Evolutionary conservation across 2,797 vertebrate genomes (phyloP).

Genomic region (Rhincodon typus): DNA sequence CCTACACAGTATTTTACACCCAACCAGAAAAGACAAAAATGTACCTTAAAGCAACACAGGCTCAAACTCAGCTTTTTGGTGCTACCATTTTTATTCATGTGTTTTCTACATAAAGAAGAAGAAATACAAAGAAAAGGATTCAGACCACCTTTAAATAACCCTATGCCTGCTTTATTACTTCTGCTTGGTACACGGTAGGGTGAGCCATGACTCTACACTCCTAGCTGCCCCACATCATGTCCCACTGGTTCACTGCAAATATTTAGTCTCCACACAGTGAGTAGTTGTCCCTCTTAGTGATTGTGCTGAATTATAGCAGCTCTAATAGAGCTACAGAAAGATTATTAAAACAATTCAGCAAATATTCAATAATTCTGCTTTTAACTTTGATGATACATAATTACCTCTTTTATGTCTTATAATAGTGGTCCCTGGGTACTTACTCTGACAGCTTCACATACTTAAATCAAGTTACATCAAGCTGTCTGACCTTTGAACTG

Average conservation of each 20-base stretch:
- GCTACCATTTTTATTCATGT: neutral
- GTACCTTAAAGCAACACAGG: neutral
- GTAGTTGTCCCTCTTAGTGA: neutral
- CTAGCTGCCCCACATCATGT: neutral
- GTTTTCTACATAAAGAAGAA: neutral
- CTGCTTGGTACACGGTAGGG: neutral
- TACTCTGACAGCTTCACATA: slow-evolving; percentile 26
- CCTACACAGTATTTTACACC: neutral
- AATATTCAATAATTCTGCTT: slow-evolving; percentile 25
- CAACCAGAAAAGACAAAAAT: neutral
- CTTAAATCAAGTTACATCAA: slow-evolving; percentile 29
- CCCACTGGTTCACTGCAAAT: neutral
- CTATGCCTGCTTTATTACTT: neutral
- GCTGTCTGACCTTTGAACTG: neutral
- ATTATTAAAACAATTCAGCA: slow-evolving; percentile 20
- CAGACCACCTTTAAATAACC: neutral
- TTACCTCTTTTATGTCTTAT: neutral
- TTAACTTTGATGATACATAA: slow-evolving; percentile 24
- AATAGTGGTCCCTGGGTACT: neutral
- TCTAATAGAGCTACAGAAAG: slow-evolving; percentile 8
- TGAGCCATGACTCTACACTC: neutral
- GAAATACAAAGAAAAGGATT: neutral
- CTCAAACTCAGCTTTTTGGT: neutral
- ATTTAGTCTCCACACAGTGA: neutral
- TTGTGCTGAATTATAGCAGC: neutral